Evolutionary conservation across 2,888 invertebrate genomes (phyloP).

Genomic region (Cheilosia grossa): DNA sequence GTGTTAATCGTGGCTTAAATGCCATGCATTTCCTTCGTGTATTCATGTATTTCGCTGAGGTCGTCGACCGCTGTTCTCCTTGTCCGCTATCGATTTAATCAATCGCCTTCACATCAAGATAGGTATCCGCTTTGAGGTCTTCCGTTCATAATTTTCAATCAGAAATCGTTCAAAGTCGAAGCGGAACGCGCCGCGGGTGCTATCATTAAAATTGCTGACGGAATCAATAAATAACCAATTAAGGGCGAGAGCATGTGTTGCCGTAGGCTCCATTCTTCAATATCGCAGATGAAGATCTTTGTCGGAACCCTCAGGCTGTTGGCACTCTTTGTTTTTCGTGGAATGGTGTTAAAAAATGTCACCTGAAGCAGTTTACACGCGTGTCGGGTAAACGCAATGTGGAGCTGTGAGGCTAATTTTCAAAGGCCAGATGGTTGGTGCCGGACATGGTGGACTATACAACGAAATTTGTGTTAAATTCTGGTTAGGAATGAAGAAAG

Average conservation of each 20-base stretch:
- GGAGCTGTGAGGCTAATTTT: conserved; percentile 58
- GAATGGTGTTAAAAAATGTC: conserved; percentile 71
- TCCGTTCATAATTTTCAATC: conserved; percentile 71
- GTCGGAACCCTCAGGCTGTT: conserved; percentile 40
- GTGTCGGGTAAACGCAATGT: conserved; percentile 34
- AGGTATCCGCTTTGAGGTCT: conserved; percentile 33
- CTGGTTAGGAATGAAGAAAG: conserved; percentile 45
- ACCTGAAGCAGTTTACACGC: conserved; percentile 67
- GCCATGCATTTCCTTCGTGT: not conserved
- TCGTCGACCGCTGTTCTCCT: conserved; percentile 15
- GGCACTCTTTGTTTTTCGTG: conserved; percentile 44
- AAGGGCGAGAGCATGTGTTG: conserved; percentile 71
- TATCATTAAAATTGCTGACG: conserved; percentile 72
- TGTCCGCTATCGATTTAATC: conserved; percentile 37
- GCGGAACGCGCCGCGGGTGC: conserved; percentile 56
- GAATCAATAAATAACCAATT: conserved; percentile 75
- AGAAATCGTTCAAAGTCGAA: conserved; percentile 51
- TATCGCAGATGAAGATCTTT: conserved; percentile 60
- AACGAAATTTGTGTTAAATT: conserved; percentile 46
- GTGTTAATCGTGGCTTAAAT: conserved; percentile 43
- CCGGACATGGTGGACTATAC: conserved; percentile 18
- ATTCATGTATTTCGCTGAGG: not conserved
- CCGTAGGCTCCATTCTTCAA: conserved; percentile 34
- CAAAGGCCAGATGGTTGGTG: conserved; percentile 52
- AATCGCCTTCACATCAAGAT: conserved; percentile 53